phyloP scores from a whole-genome alignment of 2,888 invertebrate species.

The Periphyllus acericola region DNA sequence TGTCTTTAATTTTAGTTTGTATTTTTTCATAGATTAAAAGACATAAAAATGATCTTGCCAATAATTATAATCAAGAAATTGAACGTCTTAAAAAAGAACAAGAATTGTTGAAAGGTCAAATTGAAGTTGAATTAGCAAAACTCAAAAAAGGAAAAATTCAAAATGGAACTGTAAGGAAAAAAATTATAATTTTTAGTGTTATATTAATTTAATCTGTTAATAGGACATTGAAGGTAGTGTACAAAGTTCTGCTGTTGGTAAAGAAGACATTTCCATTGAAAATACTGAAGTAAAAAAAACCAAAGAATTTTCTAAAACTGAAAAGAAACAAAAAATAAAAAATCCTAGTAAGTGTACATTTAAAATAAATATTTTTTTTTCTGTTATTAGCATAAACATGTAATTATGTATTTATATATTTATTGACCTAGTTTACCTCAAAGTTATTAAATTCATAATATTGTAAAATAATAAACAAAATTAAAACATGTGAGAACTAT shows the following conservation, averaged over 20 bases:
- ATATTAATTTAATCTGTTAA: neutral
- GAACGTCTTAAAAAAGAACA: slow-evolving; percentile 52
- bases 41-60: slow-evolving; percentile 36
- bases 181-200: neutral
- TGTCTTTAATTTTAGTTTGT: neutral
- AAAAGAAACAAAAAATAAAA: slow-evolving; percentile 59
- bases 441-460: too few relatives aligned
- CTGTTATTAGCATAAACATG: too few relatives aligned
- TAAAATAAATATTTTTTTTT: neutral
- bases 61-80: slow-evolving; percentile 32
- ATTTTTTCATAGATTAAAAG: slow-evolving; percentile 22
- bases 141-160: neutral
- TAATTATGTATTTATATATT: too few relatives aligned
- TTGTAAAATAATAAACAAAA: too few relatives aligned
- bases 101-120: slow-evolving; percentile 41
- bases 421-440: too few relatives aligned
- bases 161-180: slow-evolving; percentile 16
- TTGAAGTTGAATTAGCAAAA: slow-evolving; percentile 25
- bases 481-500: neutral
- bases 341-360: slow-evolving; percentile 24
- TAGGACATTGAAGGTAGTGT: neutral
- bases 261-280: neutral
- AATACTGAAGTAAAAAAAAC: slow-evolving; percentile 33
- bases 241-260: neutral
- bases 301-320: slow-evolving; percentile 22